phyloP scores from a whole-genome alignment of 2,113 vertebrate genomes.

The Antigone vipio region DNA sequence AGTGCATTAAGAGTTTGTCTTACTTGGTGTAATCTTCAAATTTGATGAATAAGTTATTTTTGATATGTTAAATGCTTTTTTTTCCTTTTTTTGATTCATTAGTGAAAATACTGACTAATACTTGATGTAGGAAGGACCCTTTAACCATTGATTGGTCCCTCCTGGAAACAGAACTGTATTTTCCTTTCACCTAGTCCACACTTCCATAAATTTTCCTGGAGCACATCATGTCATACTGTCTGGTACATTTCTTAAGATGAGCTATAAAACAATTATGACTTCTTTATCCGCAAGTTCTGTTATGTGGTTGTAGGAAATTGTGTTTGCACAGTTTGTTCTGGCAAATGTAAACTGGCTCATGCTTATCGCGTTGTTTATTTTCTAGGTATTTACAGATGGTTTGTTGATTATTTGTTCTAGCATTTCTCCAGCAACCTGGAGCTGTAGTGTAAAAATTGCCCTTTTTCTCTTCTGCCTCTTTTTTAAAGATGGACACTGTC shows the following conservation, averaged over 20 bases:
- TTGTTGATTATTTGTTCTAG: slow-evolving; percentile 54
- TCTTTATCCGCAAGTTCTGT: slow-evolving; percentile 24
- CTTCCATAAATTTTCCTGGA: background rate
- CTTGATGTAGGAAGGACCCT: background rate
- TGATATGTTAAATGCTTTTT: background rate
- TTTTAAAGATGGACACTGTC: background rate
- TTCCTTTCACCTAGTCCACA: background rate
- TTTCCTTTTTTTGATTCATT: background rate
- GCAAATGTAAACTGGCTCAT: slow-evolving; percentile 27
- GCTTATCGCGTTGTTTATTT: slow-evolving; percentile 46
- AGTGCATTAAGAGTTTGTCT: background rate
- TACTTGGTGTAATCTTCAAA: background rate
- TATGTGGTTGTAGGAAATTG: slow-evolving; percentile 26
- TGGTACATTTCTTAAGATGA: background rate
- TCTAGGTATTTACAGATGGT: slow-evolving; percentile 59
- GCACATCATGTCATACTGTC: background rate
- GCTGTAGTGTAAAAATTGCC: background rate
- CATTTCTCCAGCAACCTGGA: background rate
- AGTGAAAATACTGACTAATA: background rate
- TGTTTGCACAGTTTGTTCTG: slow-evolving; percentile 58
- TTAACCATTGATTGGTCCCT: background rate
- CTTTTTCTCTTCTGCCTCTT: background rate
- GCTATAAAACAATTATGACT: background rate
- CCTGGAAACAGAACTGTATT: background rate
- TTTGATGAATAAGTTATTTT: background rate